Evolutionary conservation across 1,140 invertebrate species (phyloP).

Genomic region (Drosophila trapezifrons): DNA sequence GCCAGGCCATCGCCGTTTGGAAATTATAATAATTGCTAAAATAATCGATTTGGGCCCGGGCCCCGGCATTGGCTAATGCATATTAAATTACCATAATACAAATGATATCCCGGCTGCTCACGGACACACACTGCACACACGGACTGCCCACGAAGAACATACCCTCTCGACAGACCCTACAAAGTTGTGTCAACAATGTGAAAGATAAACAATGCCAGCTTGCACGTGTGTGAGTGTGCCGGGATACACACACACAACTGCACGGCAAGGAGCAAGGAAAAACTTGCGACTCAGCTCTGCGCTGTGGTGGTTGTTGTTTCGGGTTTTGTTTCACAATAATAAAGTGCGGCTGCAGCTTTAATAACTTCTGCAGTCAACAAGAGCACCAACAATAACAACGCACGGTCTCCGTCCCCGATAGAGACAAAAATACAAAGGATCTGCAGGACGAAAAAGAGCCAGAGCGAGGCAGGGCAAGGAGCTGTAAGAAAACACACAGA

Average conservation of each 20-base stretch:
- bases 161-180: constrained; percentile 31
- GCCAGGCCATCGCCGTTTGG: constrained; percentile 29
- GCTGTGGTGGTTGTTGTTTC: constrained; percentile 35
- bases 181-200: constrained; percentile 67
- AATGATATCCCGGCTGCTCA: constrained; percentile 31
- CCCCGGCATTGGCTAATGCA: constrained; percentile 27
- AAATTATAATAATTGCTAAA: constrained; percentile 60
- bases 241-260: constrained; percentile 23
- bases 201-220: constrained; percentile 67
- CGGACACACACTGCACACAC: constrained; percentile 2
- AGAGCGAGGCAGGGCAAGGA: neutral
- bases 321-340: constrained; percentile 76
- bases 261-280: constrained; percentile 25
- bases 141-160: neutral
- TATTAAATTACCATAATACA: constrained; percentile 49
- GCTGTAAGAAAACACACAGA: constrained; percentile 38
- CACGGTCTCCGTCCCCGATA: constrained; percentile 40
- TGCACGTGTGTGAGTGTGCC: constrained; percentile 5
- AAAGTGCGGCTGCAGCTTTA: constrained; percentile 79
- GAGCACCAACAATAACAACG: constrained; percentile 55
- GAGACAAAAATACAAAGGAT: constrained; percentile 33
- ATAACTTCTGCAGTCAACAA: constrained; percentile 71
- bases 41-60: constrained; percentile 48
- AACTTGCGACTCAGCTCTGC: constrained; percentile 42
- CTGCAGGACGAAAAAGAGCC: constrained; percentile 7